Evolutionary conservation across 2,113 vertebrate genomes (phyloP), one percentile per base, ranked within the genome.

Genomic region (Corythornis cristatus): DNA sequence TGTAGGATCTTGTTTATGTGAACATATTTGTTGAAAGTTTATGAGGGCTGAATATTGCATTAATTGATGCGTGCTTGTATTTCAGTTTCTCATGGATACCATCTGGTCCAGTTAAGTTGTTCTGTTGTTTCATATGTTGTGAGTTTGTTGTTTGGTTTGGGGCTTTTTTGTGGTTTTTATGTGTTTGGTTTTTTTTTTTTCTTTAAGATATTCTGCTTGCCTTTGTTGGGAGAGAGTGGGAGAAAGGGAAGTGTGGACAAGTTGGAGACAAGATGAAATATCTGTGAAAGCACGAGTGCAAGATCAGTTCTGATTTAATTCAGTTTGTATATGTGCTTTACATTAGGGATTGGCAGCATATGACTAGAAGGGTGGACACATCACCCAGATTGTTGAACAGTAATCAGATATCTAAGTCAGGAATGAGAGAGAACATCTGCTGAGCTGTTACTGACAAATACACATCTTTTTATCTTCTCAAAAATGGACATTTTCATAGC

Each of bases 21-120:
- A 92, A 86, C 86, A 90, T 80, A 95, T 95, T 95, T 97, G 74
- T 93, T 96, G 93, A 93, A 89, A 80, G 61, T 89, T 96, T 95
- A 65, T 13, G 23, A 95, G 74, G 28, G 57, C 60, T 95, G 84
- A 94, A 88, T 95, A 93, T 96, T 95, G 67, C 58, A 91, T 62
- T 89, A 91, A 96, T 90, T 93, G 89, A 76, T 79, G 66, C 26
- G 53, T 92, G 78, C 72, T 93, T 81, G 28, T 90, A 86, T 94
- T 95, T 96, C 95, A 90, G 94, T 66, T 95, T 66, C 70, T 95
- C 5, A 0, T 33, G 67, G 79, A 73, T 89, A 62, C 83, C 94
- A 95, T 93, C 89, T 95, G 94, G 54, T 91, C 68, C 65, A 50
- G n/a, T 50, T 75, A 84, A 90, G 33, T 74, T 93, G 89, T 75